Percentiles rank a stretch among this genome's conserved stretches.
Evolutionary conservation across 2,797 vertebrate genomes (phyloP).

Genomic region (Phalanger gymnotis): DNA sequence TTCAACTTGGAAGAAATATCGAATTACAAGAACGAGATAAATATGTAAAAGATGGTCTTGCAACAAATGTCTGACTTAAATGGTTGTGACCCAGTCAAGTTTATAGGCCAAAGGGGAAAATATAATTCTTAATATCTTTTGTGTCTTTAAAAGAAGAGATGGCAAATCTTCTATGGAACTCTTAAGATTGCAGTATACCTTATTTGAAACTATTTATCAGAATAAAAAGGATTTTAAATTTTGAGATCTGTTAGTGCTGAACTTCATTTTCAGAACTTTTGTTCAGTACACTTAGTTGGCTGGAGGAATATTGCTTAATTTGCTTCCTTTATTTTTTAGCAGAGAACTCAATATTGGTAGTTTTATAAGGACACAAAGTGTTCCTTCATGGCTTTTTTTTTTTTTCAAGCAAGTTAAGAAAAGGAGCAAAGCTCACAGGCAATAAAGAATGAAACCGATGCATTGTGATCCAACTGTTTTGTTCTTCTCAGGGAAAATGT

Average conservation of each 20-base stretch:
- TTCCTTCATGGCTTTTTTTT: slow-evolving; percentile 35
- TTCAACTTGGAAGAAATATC: slow-evolving; percentile 21
- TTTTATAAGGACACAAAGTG: slow-evolving; percentile 18
- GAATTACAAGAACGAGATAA: slow-evolving; percentile 56
- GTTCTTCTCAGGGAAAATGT: neutral
- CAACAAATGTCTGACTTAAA: neutral
- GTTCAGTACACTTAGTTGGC: neutral
- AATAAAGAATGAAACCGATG: neutral
- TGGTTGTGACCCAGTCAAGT: neutral
- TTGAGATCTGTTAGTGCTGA: neutral
- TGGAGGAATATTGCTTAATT: neutral
- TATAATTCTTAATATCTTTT: neutral
- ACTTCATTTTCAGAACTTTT: slow-evolving; percentile 40
- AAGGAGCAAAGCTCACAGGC: neutral
- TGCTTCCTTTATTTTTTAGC: slow-evolving; percentile 17
- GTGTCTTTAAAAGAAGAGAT: slow-evolving; percentile 43
- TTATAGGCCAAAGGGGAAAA: neutral
- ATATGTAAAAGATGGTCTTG: neutral
- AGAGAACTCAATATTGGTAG: slow-evolving; percentile 40
- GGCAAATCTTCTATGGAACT: slow-evolving; percentile 16
- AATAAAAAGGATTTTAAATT: neutral
- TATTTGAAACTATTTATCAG: slow-evolving; percentile 32
- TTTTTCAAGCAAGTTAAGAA: neutral
- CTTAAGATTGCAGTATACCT: neutral
- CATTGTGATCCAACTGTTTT: neutral